Base-by-base conservation (phyloP, 1,140 invertebrate species). In the Drosophila virilis region DNA sequence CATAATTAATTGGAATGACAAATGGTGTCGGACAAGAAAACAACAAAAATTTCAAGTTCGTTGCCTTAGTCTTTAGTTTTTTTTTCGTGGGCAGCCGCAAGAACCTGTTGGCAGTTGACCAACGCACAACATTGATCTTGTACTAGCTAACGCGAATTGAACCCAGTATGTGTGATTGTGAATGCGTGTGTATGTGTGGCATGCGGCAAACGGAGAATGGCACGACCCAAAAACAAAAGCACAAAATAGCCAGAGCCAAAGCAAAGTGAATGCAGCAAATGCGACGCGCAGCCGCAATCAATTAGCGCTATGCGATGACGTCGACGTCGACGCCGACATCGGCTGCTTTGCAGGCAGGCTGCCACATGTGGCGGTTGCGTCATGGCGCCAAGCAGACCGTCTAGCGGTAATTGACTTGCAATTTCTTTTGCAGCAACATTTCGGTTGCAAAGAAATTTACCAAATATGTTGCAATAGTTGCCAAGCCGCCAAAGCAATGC, bases 321-420 rank as follows among this genome's bases (percentile, higher is more conserved):
- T 61, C 51, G 78, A 52, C 59, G 37, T 40, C 35, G 42, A 42
- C 54, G 58, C 50, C 60, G 42, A 12, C 37, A 46, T 37, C 62
- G 17, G 46, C 17, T 28, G 46, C 5, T 7, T 4, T 10, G 22
- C 1, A 17, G 22, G 22, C 1, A 17, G 6, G 65, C 83, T 79
- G 83, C 76, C 82, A 82, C 83, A 88, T 88, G 79, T 77, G 84
- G 79, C 79, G 66, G 62, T 88, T 88, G 80, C 84, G 84, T 86
- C 82, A 86, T 77, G 83, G 82, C 78, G 82, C 83, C 82, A 83
- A 84, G 77, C 78, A 78, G 77, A 82, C 81, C 83, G 82, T 75
- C 82, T 86, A 81, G 45, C 76, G 60, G 79, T 89, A 88, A 88
- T 88, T 88, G 79, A 83, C 83, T 88, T 83, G 83, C 83, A 88